These are phyloP conservation scores for Morus bassanus DNA, from an alignment of 2,797 vertebrate genomes.

Conservation along the genomic window DNA sequence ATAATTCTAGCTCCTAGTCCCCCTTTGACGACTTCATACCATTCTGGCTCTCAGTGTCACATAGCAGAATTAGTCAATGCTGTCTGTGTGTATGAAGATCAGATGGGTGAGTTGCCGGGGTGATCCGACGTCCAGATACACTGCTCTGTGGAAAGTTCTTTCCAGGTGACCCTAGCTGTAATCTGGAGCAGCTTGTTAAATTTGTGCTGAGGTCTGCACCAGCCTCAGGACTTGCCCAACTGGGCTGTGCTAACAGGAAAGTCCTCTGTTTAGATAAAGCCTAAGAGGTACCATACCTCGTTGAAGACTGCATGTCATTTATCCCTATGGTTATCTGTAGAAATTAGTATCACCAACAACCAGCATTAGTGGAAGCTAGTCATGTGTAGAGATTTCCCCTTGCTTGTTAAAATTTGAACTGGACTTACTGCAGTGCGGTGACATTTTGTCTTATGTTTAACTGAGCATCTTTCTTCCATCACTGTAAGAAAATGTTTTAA, in stretches of 20 bases:
- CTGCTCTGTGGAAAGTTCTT: not conserved
- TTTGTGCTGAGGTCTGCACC: not conserved
- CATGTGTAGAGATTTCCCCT: not conserved
- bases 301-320: not conserved
- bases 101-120: not conserved
- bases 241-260: not conserved
- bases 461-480: not conserved
- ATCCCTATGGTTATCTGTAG: not conserved
- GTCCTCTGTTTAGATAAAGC: not conserved
- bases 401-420: not conserved
- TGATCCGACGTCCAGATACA: not conserved
- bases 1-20: not conserved
- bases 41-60: not conserved
- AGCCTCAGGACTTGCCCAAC: not conserved
- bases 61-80: not conserved
- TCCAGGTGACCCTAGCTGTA: not conserved
- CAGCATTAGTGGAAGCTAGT: not conserved
- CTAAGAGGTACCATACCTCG: not conserved
- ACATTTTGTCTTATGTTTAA: not conserved
- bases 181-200: not conserved
- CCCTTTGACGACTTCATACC: rapidly evolving
- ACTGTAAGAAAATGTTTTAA: not conserved
- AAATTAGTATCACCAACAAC: not conserved
- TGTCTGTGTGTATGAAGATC: not conserved
- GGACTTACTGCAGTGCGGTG: not conserved